A percentile compares a stretch with the other conserved stretches of the same genome.
phyloP scores from a whole-genome alignment of 2,113 vertebrate genomes.

The Lasiurus borealis region DNA sequence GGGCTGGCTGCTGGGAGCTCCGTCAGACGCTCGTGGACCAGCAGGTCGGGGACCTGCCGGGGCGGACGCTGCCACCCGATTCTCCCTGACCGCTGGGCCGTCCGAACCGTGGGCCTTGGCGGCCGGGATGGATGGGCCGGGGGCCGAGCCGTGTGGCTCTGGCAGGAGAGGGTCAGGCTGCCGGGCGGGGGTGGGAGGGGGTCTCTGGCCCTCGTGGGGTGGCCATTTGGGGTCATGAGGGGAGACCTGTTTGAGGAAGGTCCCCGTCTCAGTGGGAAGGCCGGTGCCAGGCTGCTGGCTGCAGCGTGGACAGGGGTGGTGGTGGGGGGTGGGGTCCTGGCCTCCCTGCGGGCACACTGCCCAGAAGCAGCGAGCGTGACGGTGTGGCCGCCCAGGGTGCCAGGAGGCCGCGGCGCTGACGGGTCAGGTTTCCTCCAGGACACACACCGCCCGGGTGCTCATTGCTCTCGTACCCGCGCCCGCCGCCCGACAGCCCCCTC shows the following conservation, averaged over 20 bases:
- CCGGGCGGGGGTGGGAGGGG: no score
- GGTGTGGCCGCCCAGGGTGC: constrained; percentile 67
- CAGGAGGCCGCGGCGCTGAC: constrained; percentile 75
- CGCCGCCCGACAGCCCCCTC: constrained; percentile 78
- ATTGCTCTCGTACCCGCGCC: constrained; percentile 87
- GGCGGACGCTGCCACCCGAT: accelerated
- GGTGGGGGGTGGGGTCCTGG: background rate
- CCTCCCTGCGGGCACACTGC: background rate
- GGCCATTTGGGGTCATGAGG: background rate
- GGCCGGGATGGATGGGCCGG: background rate
- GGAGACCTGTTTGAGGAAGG: background rate
- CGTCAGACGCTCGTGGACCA: background rate
- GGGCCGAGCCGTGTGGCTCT: background rate
- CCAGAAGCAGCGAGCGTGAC: accelerated
- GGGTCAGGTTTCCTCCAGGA: constrained; percentile 85
- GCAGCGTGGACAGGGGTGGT: accelerated
- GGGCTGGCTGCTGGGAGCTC: background rate
- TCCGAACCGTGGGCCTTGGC: accelerated
- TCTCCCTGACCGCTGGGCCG: no score
- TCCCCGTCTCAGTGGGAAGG: background rate
- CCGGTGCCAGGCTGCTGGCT: accelerated
- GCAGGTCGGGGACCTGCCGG: background rate
- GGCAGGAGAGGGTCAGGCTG: background rate
- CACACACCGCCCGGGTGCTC: constrained; percentile 89
- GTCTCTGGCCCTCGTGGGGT: background rate